Evolutionary conservation across 2,888 invertebrate species (phyloP).

Genomic region (Hoplodrina blanda): DNA sequence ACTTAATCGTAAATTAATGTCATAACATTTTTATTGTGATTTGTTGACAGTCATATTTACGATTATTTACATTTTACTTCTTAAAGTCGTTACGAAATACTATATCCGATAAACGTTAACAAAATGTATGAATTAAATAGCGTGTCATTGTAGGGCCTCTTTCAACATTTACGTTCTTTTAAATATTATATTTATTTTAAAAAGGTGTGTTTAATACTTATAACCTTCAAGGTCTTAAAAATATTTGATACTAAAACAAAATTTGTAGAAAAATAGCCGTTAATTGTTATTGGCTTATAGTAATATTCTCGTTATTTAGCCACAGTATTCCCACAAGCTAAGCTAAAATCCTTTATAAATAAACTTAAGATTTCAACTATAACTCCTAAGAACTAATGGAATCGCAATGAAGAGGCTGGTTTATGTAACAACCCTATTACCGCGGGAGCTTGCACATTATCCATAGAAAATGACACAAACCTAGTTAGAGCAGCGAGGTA

Average conservation of each 20-base stretch:
- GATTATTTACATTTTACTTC: slow-evolving; percentile 27
- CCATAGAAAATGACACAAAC: slow-evolving; percentile 46
- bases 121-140: slow-evolving; percentile 15
- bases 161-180: slow-evolving; percentile 3
- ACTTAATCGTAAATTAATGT: slow-evolving; percentile 5
- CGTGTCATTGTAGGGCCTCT: not conserved
- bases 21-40: slow-evolving; percentile 1
- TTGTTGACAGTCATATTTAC: slow-evolving; percentile 15
- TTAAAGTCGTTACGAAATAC: not conserved
- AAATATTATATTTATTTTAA: not conserved
- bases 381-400: slow-evolving; percentile 46
- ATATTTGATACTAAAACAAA: not conserved
- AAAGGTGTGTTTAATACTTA: slow-evolving; percentile 1
- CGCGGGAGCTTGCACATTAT: slow-evolving; percentile 40
- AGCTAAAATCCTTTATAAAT: slow-evolving; percentile 4
- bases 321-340: not conserved
- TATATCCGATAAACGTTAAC: slow-evolving; percentile 10
- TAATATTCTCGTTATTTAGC: too few species aligned
- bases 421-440: slow-evolving; percentile 45
- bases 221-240: not conserved
- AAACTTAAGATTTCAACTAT: slow-evolving; percentile 21
- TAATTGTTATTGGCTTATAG: too few species aligned
- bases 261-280: not conserved
- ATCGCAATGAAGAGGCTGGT: slow-evolving; percentile 15
- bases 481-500: slow-evolving; percentile 25